Base-by-base conservation (phyloP, 2,888 invertebrate genomes). In the Caradrina clavipalpis region DNA sequence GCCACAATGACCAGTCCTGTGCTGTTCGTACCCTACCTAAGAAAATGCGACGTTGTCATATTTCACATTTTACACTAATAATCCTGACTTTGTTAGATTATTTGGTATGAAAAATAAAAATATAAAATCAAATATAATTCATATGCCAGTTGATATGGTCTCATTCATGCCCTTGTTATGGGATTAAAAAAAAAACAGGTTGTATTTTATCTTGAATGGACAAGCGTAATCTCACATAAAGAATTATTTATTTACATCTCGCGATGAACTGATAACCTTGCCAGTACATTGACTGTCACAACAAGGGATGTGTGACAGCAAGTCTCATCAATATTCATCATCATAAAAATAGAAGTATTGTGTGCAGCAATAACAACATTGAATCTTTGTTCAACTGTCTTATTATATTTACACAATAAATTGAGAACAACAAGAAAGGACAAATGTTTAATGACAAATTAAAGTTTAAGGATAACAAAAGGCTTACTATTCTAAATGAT, bases 201-300 rank as follows among this genome's bases (percentile, higher is more conserved):
- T n/a, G n/a, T n/a, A n/a, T 11, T 10, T 64, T 31, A 59, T 80
- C 49, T 49, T 13, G 11, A 49, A 10, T 26, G 31, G 45, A 59
- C 39, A 70, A 53, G 15, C 59, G 13, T 39, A 61, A 76, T 63
- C 56, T 58, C 1, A 0, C 10, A 51, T 54, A 59, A 45, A 69
- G 26, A 50, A 54, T 57, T 74, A 58, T 80, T 79, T 74, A 56
- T 76, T 60, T 80, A 63, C 67, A 69, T 66, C 60, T 72, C 8
- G 3, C 57, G 62, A 75, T 73, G 69, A 31, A 67, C 80, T 71
- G 78, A 83, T 84, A 84, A 82, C 82, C 84, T 84, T 82, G 66
- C 47, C 1, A 57, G 59, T 54, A 15, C 21, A 35, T 54, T 57
- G 72, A 78, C 61, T 68, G 55, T 55, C 53, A 51, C 42, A 54